phyloP scores from a whole-genome alignment of 1,140 invertebrate genomes.

The Dryas iulia region DNA sequence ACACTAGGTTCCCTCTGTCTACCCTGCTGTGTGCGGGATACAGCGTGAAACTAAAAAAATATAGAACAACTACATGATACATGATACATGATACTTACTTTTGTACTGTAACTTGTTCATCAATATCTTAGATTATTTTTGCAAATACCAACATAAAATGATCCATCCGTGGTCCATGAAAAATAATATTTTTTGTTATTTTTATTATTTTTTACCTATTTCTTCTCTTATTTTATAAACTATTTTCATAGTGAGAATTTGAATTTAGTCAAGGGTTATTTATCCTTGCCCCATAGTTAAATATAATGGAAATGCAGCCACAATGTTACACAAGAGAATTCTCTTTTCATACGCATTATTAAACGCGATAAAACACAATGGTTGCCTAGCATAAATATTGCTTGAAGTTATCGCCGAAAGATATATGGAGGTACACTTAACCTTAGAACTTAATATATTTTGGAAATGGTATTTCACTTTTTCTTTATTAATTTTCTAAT shows the following conservation, averaged over 20 bases:
- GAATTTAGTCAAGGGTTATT: background rate
- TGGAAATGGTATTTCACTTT: background rate
- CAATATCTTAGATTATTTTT: too few species aligned
- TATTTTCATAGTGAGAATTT: background rate
- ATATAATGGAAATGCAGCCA: background rate
- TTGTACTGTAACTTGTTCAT: too few species aligned
- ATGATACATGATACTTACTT: too few species aligned
- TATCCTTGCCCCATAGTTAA: background rate
- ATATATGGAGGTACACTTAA: slow-evolving; percentile 37
- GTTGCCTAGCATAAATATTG: slow-evolving; percentile 20
- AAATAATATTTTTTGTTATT: too few species aligned
- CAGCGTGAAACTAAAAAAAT: too few species aligned
- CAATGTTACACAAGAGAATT: slow-evolving; percentile 13
- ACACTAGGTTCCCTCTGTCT: too few species aligned
- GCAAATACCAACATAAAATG: too few species aligned
- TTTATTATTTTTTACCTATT: too few species aligned
- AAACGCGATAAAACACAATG: slow-evolving; percentile 22
- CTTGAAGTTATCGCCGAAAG: slow-evolving; percentile 31
- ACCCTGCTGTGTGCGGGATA: too few species aligned
- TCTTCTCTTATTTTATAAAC: too few species aligned
- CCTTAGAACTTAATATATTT: background rate
- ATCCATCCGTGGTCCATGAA: too few species aligned
- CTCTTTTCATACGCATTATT: slow-evolving; percentile 20
- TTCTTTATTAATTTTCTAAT: background rate
- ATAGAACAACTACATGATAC: too few species aligned